These are phyloP conservation scores for Syndactyla subalaris DNA, from an alignment of 2,797 vertebrate species.

Conservation along the genomic window DNA sequence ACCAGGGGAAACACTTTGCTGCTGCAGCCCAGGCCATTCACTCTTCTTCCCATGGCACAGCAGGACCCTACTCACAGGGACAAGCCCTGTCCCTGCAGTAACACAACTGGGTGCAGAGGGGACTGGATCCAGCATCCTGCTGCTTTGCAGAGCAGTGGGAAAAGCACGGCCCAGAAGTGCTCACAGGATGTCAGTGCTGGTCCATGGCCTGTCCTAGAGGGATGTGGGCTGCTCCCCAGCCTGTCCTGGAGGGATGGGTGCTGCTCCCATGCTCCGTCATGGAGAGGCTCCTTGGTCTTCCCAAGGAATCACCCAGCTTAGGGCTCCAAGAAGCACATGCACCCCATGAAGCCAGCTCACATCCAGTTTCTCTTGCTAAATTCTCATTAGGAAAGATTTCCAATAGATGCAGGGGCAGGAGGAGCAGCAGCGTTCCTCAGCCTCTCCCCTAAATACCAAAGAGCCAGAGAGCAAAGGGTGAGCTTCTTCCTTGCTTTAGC, in stretches of 20 bases:
- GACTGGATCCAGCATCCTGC: background rate
- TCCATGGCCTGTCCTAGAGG: background rate
- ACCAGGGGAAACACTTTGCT: background rate
- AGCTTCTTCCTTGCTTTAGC: background rate
- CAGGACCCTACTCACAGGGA: background rate
- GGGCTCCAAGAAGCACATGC: fast-evolving
- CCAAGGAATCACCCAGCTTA: background rate
- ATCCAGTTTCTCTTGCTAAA: background rate
- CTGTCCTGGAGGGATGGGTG: background rate
- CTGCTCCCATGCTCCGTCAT: background rate
- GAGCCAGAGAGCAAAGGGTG: background rate
- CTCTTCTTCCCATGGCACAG: background rate
- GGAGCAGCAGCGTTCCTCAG: background rate
- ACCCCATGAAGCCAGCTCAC: fast-evolving
- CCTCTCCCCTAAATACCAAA: background rate
- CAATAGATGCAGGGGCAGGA: background rate
- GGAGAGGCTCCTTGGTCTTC: background rate
- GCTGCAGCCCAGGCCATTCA: background rate
- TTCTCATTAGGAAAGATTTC: background rate
- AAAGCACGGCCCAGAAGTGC: background rate
- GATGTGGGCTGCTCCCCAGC: background rate
- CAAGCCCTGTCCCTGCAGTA: fast-evolving
- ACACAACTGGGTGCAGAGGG: fast-evolving
- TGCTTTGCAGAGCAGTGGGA: background rate
- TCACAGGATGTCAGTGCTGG: fast-evolving